Conservation (phyloP, 1,140 invertebrate species). For the Berghia stephanieae region DNA sequence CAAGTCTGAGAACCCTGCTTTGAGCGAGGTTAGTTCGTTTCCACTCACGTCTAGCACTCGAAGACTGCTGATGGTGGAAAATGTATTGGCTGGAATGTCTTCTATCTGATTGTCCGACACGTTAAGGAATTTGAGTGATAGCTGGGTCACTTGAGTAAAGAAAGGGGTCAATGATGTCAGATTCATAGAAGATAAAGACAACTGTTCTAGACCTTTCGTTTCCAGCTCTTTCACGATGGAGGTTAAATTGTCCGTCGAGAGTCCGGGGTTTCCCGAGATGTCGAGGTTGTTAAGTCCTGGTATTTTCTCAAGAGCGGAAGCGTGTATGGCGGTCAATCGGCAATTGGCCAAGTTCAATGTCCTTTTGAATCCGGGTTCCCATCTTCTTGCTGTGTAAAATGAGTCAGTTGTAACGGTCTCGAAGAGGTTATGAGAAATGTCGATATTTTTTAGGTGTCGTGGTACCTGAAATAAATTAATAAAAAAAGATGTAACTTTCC, state of each 20-base stretch:
- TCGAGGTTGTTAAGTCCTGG: slow-evolving; percentile 42
- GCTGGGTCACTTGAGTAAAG: slow-evolving; percentile 29
- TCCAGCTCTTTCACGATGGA: slow-evolving; percentile 41
- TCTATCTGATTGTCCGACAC: slow-evolving; percentile 45
- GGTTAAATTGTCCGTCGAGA: slow-evolving; percentile 39
- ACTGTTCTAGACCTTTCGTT: slow-evolving; percentile 20
- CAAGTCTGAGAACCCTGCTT: slow-evolving; percentile 34
- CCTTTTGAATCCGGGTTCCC: slow-evolving; percentile 39
- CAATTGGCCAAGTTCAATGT: slow-evolving; percentile 50
- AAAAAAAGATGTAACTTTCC: too few relatives aligned
- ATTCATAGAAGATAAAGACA: slow-evolving; percentile 39
- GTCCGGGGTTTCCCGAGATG: slow-evolving; percentile 44
- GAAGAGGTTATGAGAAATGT: slow-evolving; percentile 52
- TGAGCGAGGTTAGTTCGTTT: slow-evolving; percentile 38
- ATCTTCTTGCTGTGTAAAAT: slow-evolving; percentile 45
- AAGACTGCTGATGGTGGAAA: slow-evolving; percentile 38
- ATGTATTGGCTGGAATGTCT: slow-evolving; percentile 26
- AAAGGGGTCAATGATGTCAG: slow-evolving; percentile 20
- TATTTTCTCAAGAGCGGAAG: slow-evolving; percentile 37
- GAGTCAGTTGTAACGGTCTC: slow-evolving; percentile 35
- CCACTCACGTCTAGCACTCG: slow-evolving; percentile 34
- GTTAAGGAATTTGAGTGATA: slow-evolving; percentile 33
- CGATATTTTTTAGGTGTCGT: slow-evolving; percentile 40
- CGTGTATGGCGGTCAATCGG: slow-evolving; percentile 45
- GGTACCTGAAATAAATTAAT: slow-evolving; percentile 42